phyloP scores from a whole-genome alignment of 2,888 invertebrate genomes.

The Axea sp. region DNA sequence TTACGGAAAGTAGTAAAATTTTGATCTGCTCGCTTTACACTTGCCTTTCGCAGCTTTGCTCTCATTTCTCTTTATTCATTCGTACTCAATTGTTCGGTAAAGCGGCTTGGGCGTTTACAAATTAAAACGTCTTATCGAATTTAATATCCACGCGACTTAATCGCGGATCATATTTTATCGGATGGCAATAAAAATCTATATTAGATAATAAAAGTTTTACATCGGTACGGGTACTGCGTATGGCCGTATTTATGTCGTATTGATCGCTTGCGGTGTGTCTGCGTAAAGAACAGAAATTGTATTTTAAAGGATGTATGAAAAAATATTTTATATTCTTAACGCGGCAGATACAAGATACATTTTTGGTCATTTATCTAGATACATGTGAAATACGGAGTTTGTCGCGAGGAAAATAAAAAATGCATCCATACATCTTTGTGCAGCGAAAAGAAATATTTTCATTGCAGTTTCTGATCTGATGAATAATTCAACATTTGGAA shows the following conservation, averaged over 20 bases:
- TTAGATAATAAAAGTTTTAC: conserved; percentile 42
- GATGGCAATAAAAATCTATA: conserved; percentile 36
- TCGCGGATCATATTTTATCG: conserved; percentile 27
- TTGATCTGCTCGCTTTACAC: conserved; percentile 53
- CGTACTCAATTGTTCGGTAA: conserved; percentile 14
- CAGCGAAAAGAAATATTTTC: conserved; percentile 12
- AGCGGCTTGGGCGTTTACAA: conserved; percentile 28
- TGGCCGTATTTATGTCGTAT: conserved; percentile 46
- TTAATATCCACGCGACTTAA: conserved; percentile 26
- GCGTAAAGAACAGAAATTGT: conserved; percentile 22
- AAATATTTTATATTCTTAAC: conserved; percentile 19
- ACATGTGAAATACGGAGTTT: conserved; percentile 38
- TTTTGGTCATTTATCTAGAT: conserved; percentile 50
- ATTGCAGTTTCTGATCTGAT: not conserved
- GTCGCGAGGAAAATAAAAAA: conserved; percentile 34
- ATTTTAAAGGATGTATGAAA: conserved; percentile 39
- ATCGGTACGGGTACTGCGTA: conserved; percentile 30
- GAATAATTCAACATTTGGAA: conserved; percentile 7
- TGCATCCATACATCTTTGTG: conserved; percentile 25
- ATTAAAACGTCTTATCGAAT: conserved; percentile 49
- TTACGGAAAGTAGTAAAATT: conserved; percentile 54
- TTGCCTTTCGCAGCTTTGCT: conserved; percentile 18
- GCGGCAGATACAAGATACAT: conserved; percentile 43
- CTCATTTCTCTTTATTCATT: conserved; percentile 36
- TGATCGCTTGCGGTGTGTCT: conserved; percentile 30